A percentile compares a stretch with the other conserved stretches of the same genome.
These are phyloP conservation scores for Oophaga pumilio DNA, from an alignment of 2,113 vertebrate genomes.

Conservation along the genomic window DNA sequence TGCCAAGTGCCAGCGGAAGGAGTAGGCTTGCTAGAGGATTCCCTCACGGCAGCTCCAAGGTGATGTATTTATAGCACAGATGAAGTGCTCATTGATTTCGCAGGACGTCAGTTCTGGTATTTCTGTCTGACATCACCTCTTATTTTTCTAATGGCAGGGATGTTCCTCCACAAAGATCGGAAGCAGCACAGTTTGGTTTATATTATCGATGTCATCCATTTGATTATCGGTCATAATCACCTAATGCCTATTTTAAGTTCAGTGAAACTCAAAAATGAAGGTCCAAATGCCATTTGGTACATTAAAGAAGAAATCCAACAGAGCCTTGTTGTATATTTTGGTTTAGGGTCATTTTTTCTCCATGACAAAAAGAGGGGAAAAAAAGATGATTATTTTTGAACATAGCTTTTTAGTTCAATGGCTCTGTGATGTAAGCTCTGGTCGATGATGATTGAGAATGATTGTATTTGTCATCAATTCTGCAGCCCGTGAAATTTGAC, in stretches of 20 bases:
- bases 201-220: not conserved
- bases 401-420: conserved; percentile 32
- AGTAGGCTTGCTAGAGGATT: not conserved
- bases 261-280: not conserved
- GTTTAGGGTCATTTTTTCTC: conserved; percentile 22
- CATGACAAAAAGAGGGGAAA: not conserved
- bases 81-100: not conserved
- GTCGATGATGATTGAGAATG: conserved; percentile 38
- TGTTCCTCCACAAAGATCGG: not conserved
- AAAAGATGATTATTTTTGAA: conserved; percentile 9
- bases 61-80: not conserved
- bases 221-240: not conserved
- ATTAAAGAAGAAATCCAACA: not conserved
- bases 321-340: not conserved
- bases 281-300: not conserved
- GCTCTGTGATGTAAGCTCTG: not conserved
- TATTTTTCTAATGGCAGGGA: not conserved
- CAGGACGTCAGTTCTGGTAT: not conserved
- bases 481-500: conserved; percentile 52
- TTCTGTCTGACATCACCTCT: not conserved
- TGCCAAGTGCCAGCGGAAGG: not conserved
- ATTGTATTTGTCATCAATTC: conserved; percentile 52
- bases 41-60: not conserved
- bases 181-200: not conserved
- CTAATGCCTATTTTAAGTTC: not conserved